Base-by-base conservation (phyloP, 2,797 vertebrate genomes). In the Notolabrus celidotus region DNA sequence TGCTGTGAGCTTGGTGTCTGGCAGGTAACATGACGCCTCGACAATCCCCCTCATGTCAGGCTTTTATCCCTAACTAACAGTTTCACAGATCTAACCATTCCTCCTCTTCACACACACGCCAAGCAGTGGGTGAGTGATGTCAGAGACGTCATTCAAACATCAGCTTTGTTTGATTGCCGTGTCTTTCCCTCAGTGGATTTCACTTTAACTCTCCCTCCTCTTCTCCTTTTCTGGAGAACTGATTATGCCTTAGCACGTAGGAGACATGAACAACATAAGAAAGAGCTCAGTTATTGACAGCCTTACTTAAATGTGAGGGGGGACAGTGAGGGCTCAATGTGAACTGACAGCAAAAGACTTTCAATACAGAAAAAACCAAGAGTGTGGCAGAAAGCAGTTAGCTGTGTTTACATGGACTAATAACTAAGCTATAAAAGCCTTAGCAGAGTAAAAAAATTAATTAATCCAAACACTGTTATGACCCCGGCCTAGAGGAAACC, bases 11-110 rank as follows among this genome's bases (percentile, higher is more conserved):
- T 61, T 1, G 5, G 54, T 47, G 62, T 36, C 61, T 69, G 59
- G 69, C 63, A 74, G 69, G 58, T 60, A 76, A 65, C 59, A 74
- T 49, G 38, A 79, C 0, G 20, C 20, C 39, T 74, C 69, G 74
- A 77, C 66, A 68, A 73, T 57, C 22, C 34, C 51, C 25, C 20
- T 64, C 71, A 53, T 51, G 56, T 59, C 49, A 45, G 49, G 17
- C 52, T 68, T 74, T 71, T 69, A 72, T 67, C 52, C 33, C 43
- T 20, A 53, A 45, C 61, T 59, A 46, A 62, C 39, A 42, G 17
- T 16, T 20, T 50, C 46, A 33, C 33, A 73, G 56, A 62, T 62
- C 29, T 16, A 17, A 53, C 20, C 45, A 6, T 50, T 2, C 1
- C 53, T 61, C 46, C 52, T 29, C 49, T 8, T 10, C 27, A 34